phyloP scores from a whole-genome alignment of 1,140 invertebrate genomes.

The Rhagoletis pomonella region DNA sequence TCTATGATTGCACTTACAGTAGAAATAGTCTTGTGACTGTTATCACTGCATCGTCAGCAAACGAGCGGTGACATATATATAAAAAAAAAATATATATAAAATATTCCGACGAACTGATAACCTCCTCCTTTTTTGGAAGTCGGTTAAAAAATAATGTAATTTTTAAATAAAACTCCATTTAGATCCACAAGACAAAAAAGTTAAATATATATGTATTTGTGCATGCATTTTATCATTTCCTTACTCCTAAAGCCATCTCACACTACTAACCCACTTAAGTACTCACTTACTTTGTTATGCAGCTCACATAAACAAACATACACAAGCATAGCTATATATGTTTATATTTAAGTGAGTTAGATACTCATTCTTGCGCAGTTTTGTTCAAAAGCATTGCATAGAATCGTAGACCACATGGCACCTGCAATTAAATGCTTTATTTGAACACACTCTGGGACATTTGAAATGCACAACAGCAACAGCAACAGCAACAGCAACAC shows the following conservation, averaged over 20 bases:
- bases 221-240: neutral
- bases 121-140: too few relatives aligned
- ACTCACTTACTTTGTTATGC: constrained; percentile 11
- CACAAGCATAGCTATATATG: neutral
- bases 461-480: constrained; percentile 9
- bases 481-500: neutral
- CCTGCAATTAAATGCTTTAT: constrained; percentile 49
- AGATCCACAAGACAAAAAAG: too few relatives aligned
- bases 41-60: too few relatives aligned
- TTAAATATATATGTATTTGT: too few relatives aligned
- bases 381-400: neutral
- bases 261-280: constrained; percentile 12
- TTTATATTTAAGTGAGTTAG: neutral
- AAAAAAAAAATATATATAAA: too few relatives aligned
- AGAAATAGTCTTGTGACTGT: too few relatives aligned
- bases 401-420: constrained; percentile 17
- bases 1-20: too few relatives aligned
- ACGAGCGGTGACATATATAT: too few relatives aligned
- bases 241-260: neutral
- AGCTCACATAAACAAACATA: neutral
- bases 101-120: too few relatives aligned
- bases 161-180: too few relatives aligned
- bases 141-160: too few relatives aligned
- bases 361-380: constrained; percentile 14
- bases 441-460: constrained; percentile 9